Conservation (phyloP, 1,140 invertebrate genomes). For the Drosophila trapezifrons region DNA sequence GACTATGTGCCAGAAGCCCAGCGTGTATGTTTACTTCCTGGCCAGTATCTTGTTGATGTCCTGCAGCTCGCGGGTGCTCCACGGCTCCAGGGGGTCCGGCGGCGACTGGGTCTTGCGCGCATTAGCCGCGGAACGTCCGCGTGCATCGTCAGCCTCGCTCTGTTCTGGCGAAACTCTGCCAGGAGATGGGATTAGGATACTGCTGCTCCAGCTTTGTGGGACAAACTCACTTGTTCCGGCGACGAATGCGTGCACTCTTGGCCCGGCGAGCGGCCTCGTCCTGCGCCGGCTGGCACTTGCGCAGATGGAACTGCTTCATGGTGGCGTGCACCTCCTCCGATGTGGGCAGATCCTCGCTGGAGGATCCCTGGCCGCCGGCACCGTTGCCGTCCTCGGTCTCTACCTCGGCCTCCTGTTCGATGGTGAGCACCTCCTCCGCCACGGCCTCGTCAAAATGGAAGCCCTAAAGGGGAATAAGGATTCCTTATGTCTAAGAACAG, state of each 20-base stretch:
- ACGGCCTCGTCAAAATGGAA: slow-evolving; percentile 73
- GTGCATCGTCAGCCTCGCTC: slow-evolving; percentile 42
- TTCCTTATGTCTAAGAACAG: no score
- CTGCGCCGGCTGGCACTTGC: slow-evolving; percentile 74
- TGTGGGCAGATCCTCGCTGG: slow-evolving; percentile 76
- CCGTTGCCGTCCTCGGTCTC: slow-evolving; percentile 77
- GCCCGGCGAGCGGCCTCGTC: slow-evolving; percentile 75
- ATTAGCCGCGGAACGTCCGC: slow-evolving; percentile 76
- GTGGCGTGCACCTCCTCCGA: slow-evolving; percentile 80
- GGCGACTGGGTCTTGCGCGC: slow-evolving; percentile 80
- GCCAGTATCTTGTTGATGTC: slow-evolving; percentile 89
- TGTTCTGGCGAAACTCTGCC: slow-evolving; percentile 69
- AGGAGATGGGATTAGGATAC: not conserved
- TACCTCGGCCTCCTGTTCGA: slow-evolving; percentile 79
- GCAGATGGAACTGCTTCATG: slow-evolving; percentile 82
- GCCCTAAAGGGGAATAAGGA: slow-evolving; percentile 15
- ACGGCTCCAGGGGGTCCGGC: slow-evolving; percentile 88
- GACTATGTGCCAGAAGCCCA: slow-evolving; percentile 47
- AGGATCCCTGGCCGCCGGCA: slow-evolving; percentile 24
- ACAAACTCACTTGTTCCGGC: slow-evolving; percentile 69
- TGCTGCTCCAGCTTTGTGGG: no score
- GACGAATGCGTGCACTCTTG: slow-evolving; percentile 73
- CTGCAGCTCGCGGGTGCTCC: slow-evolving; percentile 89
- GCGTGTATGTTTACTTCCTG: slow-evolving; percentile 44
- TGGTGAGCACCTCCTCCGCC: slow-evolving; percentile 73